phyloP scores from a whole-genome alignment of 2,888 invertebrate genomes.

The Nomada lathburiana region DNA sequence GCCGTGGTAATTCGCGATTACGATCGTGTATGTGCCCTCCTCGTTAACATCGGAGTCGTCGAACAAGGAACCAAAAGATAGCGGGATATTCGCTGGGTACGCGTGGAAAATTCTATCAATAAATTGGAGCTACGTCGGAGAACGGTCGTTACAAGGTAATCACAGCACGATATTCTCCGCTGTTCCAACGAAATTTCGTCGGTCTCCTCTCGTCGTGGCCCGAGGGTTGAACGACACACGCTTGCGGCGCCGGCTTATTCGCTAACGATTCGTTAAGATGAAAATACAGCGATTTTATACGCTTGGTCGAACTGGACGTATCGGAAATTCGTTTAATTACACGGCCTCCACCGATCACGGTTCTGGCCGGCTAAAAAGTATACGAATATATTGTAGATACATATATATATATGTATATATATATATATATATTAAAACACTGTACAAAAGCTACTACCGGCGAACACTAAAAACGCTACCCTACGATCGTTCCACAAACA shows the following conservation, averaged over 20 bases:
- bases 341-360: neutral
- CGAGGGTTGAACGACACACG: conserved; percentile 51
- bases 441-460: conserved; percentile 50
- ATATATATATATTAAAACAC: conserved; percentile 23
- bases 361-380: conserved; percentile 22
- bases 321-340: conserved; percentile 21
- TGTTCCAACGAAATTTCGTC: conserved; percentile 26
- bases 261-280: conserved; percentile 22
- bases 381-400: neutral
- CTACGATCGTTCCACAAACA: conserved; percentile 44
- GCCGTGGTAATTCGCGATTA: conserved; percentile 49
- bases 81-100: neutral
- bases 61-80: conserved; percentile 5
- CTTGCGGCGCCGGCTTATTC: conserved; percentile 43
- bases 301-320: conserved; percentile 41
- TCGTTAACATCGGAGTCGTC: conserved; percentile 58
- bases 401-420: neutral
- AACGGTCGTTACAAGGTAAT: no score
- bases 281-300: conserved; percentile 27
- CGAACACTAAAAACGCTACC: conserved; percentile 52
- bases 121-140: neutral
- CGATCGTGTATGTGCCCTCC: conserved; percentile 40
- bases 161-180: conserved; percentile 8
- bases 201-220: conserved; percentile 10
- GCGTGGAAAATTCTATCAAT: conserved; percentile 3